Base-by-base conservation (phyloP, 1,140 invertebrate genomes). In the Oryzaephilus surinamensis region DNA sequence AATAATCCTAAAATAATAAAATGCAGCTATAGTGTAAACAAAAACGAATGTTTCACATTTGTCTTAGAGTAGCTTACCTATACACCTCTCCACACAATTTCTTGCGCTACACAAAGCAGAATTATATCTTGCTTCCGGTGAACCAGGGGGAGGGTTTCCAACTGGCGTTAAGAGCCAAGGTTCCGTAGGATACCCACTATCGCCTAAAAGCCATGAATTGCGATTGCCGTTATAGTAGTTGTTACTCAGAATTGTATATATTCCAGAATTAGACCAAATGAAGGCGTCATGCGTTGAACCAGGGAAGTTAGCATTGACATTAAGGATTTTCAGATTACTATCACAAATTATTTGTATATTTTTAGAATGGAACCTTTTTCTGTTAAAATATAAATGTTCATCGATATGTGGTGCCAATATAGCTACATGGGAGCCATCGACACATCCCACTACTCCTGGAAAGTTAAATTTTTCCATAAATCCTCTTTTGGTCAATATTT, bases 151-250 rank as follows among this genome's bases (percentile, higher is more conserved):
- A 4, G 44, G 35, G 33, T 42, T 32, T 4, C 34, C 10, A 12
- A 47, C 20, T 10, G 50, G 46, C n/a, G 43, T 50, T 29, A 54
- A 23, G 12, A 50, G 30, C 43, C 41, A 51, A 11, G 46, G 43
- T 39, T 46, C 27, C 28, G 41, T 21, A 7, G 43, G 43, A 23
- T 54, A 54, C 3, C 41, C 49, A 30, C 38, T 45, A 32, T 54
- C 51, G 1, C 51, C 49, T 37, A 50, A 17, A 37, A 52, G 19
- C 43, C 37, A 40, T 8, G 5, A n/a, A n/a, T n/a, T n/a, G n/a
- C n/a, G n/a, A n/a, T n/a, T n/a, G n/a, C n/a, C n/a, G n/a, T n/a
- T n/a, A n/a, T n/a, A n/a, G n/a, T n/a, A n/a, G n/a, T n/a, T n/a
- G n/a, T n/a, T n/a, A 12, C 6, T 6, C 6, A 29, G 27, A 11